Conservation (phyloP, 1,140 invertebrate species). For the Choristoneura fumiferana region DNA sequence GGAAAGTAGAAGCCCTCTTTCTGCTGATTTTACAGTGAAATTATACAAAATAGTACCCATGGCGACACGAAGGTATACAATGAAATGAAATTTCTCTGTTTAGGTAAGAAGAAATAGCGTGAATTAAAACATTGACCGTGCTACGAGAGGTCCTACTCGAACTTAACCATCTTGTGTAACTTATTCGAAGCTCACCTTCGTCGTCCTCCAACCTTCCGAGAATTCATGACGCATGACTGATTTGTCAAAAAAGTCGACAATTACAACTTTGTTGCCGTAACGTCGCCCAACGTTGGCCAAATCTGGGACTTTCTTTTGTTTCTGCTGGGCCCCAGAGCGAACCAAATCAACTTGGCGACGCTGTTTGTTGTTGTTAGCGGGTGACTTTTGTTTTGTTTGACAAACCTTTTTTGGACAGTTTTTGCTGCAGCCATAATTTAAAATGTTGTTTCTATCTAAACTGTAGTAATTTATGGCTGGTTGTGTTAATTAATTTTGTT, state of each 20-base stretch:
- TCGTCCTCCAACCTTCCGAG: constrained; percentile 62
- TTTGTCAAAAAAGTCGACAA: constrained; percentile 47
- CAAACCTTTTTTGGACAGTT: constrained; percentile 34
- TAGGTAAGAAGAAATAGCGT: background rate
- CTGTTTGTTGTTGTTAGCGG: constrained; percentile 42
- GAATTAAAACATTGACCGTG: background rate
- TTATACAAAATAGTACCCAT: constrained; percentile 1
- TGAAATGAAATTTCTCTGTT: background rate
- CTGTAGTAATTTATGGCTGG: constrained; percentile 6
- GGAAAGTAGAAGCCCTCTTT: background rate
- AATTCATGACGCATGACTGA: constrained; percentile 54
- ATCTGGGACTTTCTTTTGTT: constrained; percentile 63
- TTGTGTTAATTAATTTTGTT: constrained; percentile 9
- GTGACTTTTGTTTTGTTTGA: constrained; percentile 49
- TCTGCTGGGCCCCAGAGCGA: constrained; percentile 32
- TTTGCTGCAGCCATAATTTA: constrained; percentile 23
- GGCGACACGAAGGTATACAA: background rate
- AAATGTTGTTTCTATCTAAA: background rate
- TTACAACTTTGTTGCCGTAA: constrained; percentile 57
- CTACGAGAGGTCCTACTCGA: background rate
- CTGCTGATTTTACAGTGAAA: background rate
- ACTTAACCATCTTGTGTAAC: constrained; percentile 40
- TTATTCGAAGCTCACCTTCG: constrained; percentile 44
- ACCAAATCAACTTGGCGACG: constrained; percentile 53
- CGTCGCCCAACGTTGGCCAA: constrained; percentile 40